A percentile compares a stretch with the other conserved stretches of the same genome.
phyloP scores from a whole-genome alignment of 2,888 invertebrate genomes.

The Lasioglossum figueresi region DNA sequence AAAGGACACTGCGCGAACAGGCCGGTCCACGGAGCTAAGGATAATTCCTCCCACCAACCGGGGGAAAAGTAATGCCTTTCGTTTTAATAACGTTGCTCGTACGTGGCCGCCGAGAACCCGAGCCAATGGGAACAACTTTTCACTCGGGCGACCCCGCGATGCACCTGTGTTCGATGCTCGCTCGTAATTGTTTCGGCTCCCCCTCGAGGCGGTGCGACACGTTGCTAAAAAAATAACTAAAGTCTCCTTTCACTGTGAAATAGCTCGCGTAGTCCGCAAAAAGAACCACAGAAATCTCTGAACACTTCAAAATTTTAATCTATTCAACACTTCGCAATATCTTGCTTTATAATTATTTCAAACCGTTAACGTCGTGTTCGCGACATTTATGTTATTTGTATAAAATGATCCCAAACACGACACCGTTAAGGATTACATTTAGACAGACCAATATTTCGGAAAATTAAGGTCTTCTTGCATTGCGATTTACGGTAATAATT shows the following conservation, averaged over 20 bases:
- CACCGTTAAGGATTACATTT: not conserved
- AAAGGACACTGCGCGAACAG: constrained; percentile 51
- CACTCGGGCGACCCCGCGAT: not conserved
- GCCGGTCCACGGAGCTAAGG: constrained; percentile 39
- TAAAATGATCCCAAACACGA: not conserved
- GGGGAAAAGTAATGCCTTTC: constrained; percentile 33
- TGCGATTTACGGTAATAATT: not conserved
- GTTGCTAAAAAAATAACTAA: not conserved
- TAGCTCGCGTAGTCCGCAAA: not conserved
- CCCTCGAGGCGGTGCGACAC: not conserved
- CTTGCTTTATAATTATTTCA: not conserved
- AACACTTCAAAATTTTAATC: not conserved
- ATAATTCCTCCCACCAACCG: constrained; percentile 47
- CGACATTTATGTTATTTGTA: too few species aligned
- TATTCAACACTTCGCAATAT: not conserved
- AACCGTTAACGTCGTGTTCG: not conserved
- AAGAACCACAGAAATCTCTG: not conserved
- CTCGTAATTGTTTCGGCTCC: constrained; percentile 1
- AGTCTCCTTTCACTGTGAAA: not conserved
- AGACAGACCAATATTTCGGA: too few species aligned
- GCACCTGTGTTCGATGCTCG: constrained; percentile 10
- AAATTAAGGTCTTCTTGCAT: not conserved
- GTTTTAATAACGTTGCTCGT: constrained; percentile 38
- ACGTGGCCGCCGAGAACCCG: not conserved
- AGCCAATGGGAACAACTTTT: constrained; percentile 26